Evolutionary conservation across 2,888 invertebrate genomes (phyloP), one percentile per base, ranked within the genome.

Genomic region (Andricus curvator): DNA sequence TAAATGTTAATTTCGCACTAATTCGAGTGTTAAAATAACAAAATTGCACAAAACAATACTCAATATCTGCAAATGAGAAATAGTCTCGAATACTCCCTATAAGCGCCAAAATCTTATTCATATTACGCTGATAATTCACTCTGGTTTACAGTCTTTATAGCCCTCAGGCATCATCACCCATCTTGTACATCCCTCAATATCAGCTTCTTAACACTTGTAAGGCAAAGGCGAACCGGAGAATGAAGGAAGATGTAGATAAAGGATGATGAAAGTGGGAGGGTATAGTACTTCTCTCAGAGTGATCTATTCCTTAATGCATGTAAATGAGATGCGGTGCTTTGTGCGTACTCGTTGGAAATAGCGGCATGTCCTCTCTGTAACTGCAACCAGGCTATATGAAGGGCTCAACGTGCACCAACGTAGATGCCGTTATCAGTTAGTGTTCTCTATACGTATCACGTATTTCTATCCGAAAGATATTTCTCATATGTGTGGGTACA

Each of bases 241-340:
- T 77, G 62, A 64, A 64, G 62, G 64, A 44, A 60, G 29, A 41
- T 64, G 22, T 62, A 64, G 77, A 77, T 64, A 77, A 77, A 64
- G 77, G 62, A 44, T 9, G 62, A 70, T 44, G 44, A 65, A 76
- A 48, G 20, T 37, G 79, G 66, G 33, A 33, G 25, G 80, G 37
- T 48, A 17, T n/a, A 77, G 68, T 68, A 64, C 76, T 74, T 77
- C 80, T 81, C 68, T 78, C 83, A 29, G 76, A 80, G 81, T 79
- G 84, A 87, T 88, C 87, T 86, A 85, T 84, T 86, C 84, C 85
- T 86, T 86, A 85, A 88, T 88, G 85, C 83, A 87, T 87, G 88
- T 82, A 88, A 88, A 88, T 87, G 88, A 87, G 84, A 88, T 86
- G 85, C 86, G 82, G 86, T 74, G 86, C 83, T 84, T 81, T 81